These are phyloP conservation scores for Gallinago media DNA, from an alignment of 2,113 vertebrate species.

Conservation along the genomic window DNA sequence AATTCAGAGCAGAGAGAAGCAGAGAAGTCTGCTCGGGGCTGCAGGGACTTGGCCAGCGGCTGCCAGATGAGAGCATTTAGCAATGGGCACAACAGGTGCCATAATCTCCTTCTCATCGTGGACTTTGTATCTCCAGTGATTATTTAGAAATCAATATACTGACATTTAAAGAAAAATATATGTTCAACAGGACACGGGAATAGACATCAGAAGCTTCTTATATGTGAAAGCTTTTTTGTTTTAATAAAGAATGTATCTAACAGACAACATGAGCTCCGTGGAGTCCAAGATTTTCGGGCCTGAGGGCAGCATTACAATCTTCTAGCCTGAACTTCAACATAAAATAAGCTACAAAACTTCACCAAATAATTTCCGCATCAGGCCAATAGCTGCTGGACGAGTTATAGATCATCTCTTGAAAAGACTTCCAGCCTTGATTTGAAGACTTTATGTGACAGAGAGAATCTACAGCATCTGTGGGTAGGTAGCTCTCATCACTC, in stretches of 20 bases:
- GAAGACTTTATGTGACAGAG: neutral
- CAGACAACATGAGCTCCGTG: accelerated
- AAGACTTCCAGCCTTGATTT: neutral
- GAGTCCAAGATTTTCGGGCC: neutral
- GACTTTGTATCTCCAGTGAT: neutral
- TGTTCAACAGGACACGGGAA: neutral
- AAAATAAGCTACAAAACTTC: neutral
- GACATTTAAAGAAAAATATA: neutral
- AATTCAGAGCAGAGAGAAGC: neutral
- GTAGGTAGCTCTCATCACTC: neutral
- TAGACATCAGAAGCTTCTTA: neutral
- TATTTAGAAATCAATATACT: neutral
- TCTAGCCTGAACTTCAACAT: neutral
- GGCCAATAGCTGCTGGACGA: neutral
- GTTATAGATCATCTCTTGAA: neutral
- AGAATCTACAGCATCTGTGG: neutral
- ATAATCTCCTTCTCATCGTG: neutral
- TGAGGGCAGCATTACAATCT: neutral
- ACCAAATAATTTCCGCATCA: neutral
- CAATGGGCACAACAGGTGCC: neutral
- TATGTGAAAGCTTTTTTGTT: neutral
- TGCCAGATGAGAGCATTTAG: neutral
- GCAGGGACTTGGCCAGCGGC: neutral
- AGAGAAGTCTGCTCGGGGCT: neutral
- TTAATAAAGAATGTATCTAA: neutral